Conservation (phyloP, 1,140 invertebrate genomes). For the Hypsibius dujardini region DNA sequence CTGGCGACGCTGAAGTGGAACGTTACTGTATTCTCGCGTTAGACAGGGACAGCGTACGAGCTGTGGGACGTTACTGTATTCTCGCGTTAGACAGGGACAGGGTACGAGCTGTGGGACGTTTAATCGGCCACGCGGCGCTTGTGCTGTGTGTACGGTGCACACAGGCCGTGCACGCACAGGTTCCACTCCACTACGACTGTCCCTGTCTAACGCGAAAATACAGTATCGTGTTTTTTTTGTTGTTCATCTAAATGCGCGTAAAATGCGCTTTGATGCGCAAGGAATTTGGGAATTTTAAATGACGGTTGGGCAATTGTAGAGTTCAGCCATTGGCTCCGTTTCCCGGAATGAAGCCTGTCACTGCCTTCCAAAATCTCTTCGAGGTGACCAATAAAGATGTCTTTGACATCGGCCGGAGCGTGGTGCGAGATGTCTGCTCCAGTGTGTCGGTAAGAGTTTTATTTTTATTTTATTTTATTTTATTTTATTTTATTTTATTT, state of each 20-base stretch:
- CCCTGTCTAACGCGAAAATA: not conserved
- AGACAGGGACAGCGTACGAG: too few species aligned
- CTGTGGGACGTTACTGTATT: too few species aligned
- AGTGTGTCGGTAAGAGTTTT: not conserved
- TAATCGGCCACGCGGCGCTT: not conserved
- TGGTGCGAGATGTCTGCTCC: slow-evolving; percentile 4
- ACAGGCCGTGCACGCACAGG: not conserved
- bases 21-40: too few species aligned
- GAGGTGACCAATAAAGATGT: slow-evolving; percentile 1
- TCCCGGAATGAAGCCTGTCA: not conserved
- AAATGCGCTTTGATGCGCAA: not conserved
- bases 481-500: too few species aligned
- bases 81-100: too few species aligned
- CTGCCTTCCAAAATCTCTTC: not conserved
- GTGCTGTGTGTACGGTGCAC: not conserved
- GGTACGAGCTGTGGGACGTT: too few species aligned
- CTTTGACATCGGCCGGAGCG: not conserved
- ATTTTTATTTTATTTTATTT: too few species aligned
- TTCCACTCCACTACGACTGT: not conserved
- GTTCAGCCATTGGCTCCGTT: not conserved
- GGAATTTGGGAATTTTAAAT: not conserved
- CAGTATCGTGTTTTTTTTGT: not conserved
- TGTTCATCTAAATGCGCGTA: too few species aligned
- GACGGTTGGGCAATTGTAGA: not conserved
- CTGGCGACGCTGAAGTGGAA: not conserved